Percentiles rank a stretch among this genome's conserved stretches.
Conservation (phyloP, 2,888 invertebrate genomes). For the Crepidodera aurea region DNA sequence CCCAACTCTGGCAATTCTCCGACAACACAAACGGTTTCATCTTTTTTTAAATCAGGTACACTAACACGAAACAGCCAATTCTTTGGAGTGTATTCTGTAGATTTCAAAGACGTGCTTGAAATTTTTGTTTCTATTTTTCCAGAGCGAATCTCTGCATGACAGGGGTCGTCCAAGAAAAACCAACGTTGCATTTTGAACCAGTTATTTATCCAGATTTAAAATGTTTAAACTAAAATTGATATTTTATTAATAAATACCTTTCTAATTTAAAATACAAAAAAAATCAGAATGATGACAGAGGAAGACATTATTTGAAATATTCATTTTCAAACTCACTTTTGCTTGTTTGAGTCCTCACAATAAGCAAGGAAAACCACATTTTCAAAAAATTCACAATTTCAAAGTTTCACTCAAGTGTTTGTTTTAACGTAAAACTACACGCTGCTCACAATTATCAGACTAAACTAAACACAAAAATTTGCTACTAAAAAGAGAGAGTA, state of each 20-base stretch:
- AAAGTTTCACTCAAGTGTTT: background rate
- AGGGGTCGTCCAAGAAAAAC: constrained; percentile 69
- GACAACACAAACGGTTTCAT: constrained; percentile 74
- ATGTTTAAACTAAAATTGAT: constrained; percentile 11
- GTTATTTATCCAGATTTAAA: background rate
- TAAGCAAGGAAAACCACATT: background rate
- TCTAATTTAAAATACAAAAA: constrained; percentile 24
- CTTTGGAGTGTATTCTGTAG: constrained; percentile 45
- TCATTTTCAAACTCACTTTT: constrained; percentile 4
- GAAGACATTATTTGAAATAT: constrained; percentile 26
- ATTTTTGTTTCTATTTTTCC: constrained; percentile 42
- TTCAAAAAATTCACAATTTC: background rate
- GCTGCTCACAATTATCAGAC: background rate
- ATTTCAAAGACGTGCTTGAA: constrained; percentile 34
- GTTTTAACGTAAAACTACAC: too few relatives aligned
- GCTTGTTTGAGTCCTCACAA: background rate
- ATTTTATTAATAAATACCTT: constrained; percentile 15
- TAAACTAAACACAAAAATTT: too few relatives aligned
- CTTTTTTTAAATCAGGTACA: constrained; percentile 64
- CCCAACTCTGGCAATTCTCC: constrained; percentile 76
- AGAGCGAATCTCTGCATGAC: constrained; percentile 59
- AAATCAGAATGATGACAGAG: constrained; percentile 9
- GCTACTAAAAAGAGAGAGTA: too few relatives aligned
- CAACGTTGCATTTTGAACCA: constrained; percentile 68
- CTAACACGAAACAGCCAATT: constrained; percentile 67